phyloP scores from a whole-genome alignment of 2,888 invertebrate species.

The Metopia argyrocephala region DNA sequence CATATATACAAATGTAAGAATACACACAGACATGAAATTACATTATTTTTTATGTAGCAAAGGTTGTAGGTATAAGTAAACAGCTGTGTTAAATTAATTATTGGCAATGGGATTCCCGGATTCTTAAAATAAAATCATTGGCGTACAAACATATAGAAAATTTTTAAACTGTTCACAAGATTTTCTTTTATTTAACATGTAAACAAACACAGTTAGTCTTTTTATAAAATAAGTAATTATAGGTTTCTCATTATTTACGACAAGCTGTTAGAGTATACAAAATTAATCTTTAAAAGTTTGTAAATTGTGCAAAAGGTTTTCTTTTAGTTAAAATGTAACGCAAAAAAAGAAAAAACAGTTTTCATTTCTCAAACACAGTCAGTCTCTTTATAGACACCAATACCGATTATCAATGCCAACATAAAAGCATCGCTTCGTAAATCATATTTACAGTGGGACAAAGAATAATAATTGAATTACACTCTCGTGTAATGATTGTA shows the following conservation, averaged over 20 bases:
- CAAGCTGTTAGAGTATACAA: neutral
- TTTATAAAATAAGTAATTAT: too few species aligned
- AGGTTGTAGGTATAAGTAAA: neutral
- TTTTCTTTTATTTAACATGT: too few species aligned
- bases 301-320: neutral
- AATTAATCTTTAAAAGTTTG: neutral
- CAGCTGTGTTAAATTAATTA: neutral
- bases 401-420: neutral
- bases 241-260: neutral
- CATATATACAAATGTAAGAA: neutral
- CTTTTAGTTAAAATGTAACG: neutral
- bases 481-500: constrained; percentile 39
- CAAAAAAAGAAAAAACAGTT: too few species aligned
- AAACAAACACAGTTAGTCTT: too few species aligned
- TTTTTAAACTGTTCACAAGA: too few species aligned
- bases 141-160: too few species aligned
- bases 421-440: constrained; percentile 64
- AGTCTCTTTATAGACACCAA: neutral
- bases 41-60: neutral
- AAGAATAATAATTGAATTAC: constrained; percentile 73
- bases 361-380: neutral
- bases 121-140: too few species aligned
- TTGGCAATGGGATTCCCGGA: too few species aligned
- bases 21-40: neutral
- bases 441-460: constrained; percentile 74